Base-by-base conservation (phyloP, 1,140 invertebrate genomes). In the Calliphora vicina region DNA sequence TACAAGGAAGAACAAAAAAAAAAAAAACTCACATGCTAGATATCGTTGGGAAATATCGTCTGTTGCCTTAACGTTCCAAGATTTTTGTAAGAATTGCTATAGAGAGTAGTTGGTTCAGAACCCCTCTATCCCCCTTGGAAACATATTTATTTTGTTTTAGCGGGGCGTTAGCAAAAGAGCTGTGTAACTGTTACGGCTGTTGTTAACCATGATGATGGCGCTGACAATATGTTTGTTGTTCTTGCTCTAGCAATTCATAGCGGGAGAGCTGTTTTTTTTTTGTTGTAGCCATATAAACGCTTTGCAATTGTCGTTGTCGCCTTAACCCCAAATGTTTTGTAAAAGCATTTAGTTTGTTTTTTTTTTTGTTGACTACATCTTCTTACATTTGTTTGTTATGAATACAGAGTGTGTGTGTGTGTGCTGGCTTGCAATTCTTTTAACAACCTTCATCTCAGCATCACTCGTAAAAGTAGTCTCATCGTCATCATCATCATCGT, bases 1-100 rank as follows among this genome's bases (percentile, higher is more conserved):
- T 57, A n/a, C 84, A 84, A 85, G 87, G 86, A 89, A 84, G 78
- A 80, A 83, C 72, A 17, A 82, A 78, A 43, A 85, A 85, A 81
- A 82, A 83, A 84, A 73, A 72, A 61, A 78, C 80, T 82, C 81
- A 83, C 83, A 81, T 45, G 61, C n/a, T 17, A n/a, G 50, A 57
- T n/a, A 57, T 57, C 15, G 0, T 15, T 57, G n/a, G n/a, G 50
- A 57, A n/a, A 57, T n/a, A n/a, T n/a, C n/a, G n/a, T n/a, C n/a
- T n/a, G n/a, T 17, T n/a, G n/a, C 6, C n/a, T n/a, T n/a, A n/a
- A 57, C 17, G 15, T 35, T 9, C 72, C 17, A 76, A 76, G 73
- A 76, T n/a, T 17, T 17, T n/a, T 6, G 6, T n/a, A n/a, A 76
- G 73, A 42, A n/a, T n/a, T n/a, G n/a, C n/a, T n/a, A n/a, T n/a